These are phyloP conservation scores for Vimba vimba DNA, from an alignment of 2,113 vertebrate species.

Conservation along the genomic window DNA sequence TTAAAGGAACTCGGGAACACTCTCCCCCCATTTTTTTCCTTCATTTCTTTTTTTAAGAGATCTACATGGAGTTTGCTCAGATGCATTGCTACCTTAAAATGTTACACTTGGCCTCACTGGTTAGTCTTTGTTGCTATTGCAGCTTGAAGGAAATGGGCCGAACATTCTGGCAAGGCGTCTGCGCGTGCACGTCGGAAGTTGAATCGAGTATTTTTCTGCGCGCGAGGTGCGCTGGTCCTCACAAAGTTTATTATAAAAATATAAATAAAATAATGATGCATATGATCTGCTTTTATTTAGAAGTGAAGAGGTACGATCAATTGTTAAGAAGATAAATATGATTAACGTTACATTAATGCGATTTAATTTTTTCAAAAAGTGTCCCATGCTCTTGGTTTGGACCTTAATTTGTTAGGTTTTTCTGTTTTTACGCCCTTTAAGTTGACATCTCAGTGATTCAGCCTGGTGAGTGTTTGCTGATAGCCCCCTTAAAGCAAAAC, in stretches of 20 bases:
- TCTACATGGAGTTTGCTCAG: not conserved
- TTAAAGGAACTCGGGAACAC: not conserved
- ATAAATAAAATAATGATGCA: no score
- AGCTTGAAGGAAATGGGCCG: not conserved
- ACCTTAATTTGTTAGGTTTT: not conserved
- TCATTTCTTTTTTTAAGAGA: not conserved
- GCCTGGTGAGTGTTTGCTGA: not conserved
- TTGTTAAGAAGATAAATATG: not conserved
- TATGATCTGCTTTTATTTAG: no score
- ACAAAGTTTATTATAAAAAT: not conserved
- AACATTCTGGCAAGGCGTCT: not conserved
- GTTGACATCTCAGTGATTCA: not conserved
- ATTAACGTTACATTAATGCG: not conserved
- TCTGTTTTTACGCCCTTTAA: not conserved
- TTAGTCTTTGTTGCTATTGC: not conserved
- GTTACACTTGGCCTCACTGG: not conserved
- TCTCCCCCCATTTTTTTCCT: accelerated
- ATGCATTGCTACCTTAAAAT: not conserved
- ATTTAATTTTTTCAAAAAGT: not conserved
- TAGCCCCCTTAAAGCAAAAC: not conserved
- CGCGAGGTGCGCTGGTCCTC: not conserved
- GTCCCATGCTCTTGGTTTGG: not conserved
- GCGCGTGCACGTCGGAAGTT: not conserved
- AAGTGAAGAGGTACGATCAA: not conserved
- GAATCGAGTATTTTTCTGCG: not conserved